phyloP scores from a whole-genome alignment of 2,888 invertebrate genomes.

The Lordiphosa fenestrarum region DNA sequence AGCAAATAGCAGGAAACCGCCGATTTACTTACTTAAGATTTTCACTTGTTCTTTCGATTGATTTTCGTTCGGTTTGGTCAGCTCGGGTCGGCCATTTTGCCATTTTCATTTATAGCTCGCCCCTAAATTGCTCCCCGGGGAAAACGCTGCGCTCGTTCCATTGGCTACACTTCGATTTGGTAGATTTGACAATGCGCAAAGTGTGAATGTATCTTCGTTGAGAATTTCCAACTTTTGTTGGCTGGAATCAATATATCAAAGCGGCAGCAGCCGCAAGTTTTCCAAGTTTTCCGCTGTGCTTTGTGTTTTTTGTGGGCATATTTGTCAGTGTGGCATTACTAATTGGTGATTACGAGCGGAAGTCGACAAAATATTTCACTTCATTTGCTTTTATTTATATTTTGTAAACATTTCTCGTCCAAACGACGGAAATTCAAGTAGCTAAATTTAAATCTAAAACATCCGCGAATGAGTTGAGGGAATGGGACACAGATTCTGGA shows the following conservation, averaged over 20 bases:
- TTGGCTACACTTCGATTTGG: constrained; percentile 68
- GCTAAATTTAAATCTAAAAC: constrained; percentile 61
- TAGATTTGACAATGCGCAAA: constrained; percentile 61
- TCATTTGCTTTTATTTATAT: constrained; percentile 70
- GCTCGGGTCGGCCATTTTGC: constrained; percentile 43
- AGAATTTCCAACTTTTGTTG: constrained; percentile 3
- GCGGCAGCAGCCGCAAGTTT: constrained; percentile 3
- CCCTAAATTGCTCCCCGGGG: constrained; percentile 69
- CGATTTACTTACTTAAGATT: constrained; percentile 12
- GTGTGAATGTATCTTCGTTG: constrained; percentile 19
- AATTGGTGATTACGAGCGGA: constrained; percentile 78
- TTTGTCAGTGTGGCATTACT: constrained; percentile 78
- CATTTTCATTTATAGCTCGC: constrained; percentile 49
- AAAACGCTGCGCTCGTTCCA: constrained; percentile 54
- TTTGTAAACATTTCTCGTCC: constrained; percentile 31
- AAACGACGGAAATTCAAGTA: constrained; percentile 62
- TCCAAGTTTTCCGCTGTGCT: constrained; percentile 12
- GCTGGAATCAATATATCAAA: constrained; percentile 73
- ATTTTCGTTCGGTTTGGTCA: constrained; percentile 3
- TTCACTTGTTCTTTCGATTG: constrained; percentile 11
- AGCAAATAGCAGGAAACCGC: constrained; percentile 7
- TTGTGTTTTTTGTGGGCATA: constrained; percentile 53
- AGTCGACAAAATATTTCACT: constrained; percentile 74
- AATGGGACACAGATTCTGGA: constrained; percentile 27
- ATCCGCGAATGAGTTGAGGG: constrained; percentile 19